Evolutionary conservation across 1,140 invertebrate species (phyloP), one percentile per base, ranked within the genome.

Genomic region (Agrypnia vestita): DNA sequence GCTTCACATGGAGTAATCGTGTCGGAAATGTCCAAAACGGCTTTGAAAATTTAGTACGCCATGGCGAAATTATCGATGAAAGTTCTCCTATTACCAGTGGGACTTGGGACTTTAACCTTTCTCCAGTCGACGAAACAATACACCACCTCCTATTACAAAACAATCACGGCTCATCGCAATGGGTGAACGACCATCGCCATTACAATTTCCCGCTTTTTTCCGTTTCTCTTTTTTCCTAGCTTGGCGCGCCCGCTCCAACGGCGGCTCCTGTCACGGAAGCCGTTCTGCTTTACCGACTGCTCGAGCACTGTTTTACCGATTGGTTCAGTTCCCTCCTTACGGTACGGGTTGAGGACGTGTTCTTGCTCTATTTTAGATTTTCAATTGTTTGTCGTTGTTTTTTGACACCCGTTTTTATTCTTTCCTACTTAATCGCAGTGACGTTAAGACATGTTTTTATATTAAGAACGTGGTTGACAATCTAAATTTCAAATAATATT

Each of bases 201-300:
- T 59, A 64, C n/a, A 7, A 25, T 64, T 62, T 64, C 61, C 61
- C 61, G 61, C 61, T 15, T 13, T 35, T 64, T 64, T 64, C 13
- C 19, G 19, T 25, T 64, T 64, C 61, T 64, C 61, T 64, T 64
- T 64, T 51, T 51, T 21, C 21, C 17, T 3, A 3, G 4, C 17
- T 62, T 7, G 3, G 19, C n/a, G n/a, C 19, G 21, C 59, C 17
- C 13, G 19, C 13, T 25, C n/a, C 61, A 43, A 25, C 61, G 7
- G 17, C 17, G 55, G 11, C 55, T 19, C 8, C 9, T 56, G 19
- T 56, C 59, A 4, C 59, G 59, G 59, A 62, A 62, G 53, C 13
- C 61, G 13, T 64, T 64, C 10, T 13, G 61, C 11, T 43, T 64
- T 6, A 44, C 35, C 11, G 35, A 64, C 19, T 51, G 25, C 6